Percentiles rank a stretch among this genome's conserved stretches.
These are phyloP conservation scores for Sarcophilus harrisii DNA, from an alignment of 2,797 vertebrate species.

Conservation along the genomic window DNA sequence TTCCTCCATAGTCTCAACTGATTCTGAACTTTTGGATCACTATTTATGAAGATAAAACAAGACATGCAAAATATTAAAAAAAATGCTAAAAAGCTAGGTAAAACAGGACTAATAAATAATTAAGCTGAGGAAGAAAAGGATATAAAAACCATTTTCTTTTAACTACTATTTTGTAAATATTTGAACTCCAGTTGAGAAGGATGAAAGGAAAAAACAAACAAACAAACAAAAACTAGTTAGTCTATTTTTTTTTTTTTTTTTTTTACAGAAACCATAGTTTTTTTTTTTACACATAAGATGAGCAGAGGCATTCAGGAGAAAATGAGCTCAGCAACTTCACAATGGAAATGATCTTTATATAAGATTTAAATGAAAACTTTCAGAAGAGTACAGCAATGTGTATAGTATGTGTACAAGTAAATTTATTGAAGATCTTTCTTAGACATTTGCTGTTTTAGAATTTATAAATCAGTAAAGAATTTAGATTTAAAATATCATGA, in stretches of 20 bases:
- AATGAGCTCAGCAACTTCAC: not conserved
- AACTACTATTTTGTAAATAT: not conserved
- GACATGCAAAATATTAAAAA: not conserved
- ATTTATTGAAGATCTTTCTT: conserved; percentile 12
- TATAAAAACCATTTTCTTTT: not conserved
- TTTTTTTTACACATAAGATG: not conserved
- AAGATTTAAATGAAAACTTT: not conserved
- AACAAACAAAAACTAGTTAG: not conserved
- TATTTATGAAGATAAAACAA: not conserved
- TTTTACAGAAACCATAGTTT: not conserved
- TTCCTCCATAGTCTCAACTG: not conserved
- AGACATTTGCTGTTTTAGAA: conserved; percentile 8
- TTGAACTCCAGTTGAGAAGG: not conserved
- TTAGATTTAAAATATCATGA: conserved; percentile 2
- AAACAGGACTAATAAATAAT: conserved; percentile 23
- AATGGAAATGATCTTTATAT: not conserved
- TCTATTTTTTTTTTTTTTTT: not conserved
- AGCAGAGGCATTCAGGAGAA: conserved; percentile 2
- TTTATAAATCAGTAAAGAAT: conserved; percentile 18
- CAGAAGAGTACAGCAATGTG: not conserved
- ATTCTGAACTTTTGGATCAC: not conserved
- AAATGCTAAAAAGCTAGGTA: not conserved
- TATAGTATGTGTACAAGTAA: not conserved
- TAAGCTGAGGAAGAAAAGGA: not conserved
- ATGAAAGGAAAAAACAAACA: not conserved